These are phyloP conservation scores for Euwallacea fornicatus DNA, from an alignment of 1,140 invertebrate genomes.

Conservation along the genomic window DNA sequence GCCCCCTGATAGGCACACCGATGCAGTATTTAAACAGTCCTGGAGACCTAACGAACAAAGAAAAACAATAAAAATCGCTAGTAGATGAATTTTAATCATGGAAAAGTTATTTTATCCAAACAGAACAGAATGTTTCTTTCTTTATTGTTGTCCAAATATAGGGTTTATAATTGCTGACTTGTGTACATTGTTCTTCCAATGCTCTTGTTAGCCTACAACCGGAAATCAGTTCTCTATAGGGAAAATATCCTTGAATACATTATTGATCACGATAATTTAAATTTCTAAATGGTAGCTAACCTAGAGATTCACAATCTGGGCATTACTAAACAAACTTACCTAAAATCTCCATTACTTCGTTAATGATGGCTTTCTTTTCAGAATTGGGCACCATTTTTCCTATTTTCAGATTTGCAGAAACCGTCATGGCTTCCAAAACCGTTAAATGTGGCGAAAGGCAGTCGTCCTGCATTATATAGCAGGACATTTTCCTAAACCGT, in stretches of 20 bases:
- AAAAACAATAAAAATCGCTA: conserved; percentile 10
- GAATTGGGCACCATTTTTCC: conserved; percentile 73
- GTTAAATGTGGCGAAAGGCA: conserved; percentile 85
- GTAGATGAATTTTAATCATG: neutral
- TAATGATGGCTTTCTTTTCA: conserved; percentile 78
- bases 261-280: too few species aligned
- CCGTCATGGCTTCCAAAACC: conserved; percentile 85
- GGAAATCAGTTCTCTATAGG: too few species aligned
- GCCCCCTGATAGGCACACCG: conserved; percentile 84
- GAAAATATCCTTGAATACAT: too few species aligned
- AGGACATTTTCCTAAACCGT: conserved; percentile 87
- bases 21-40: conserved; percentile 79
- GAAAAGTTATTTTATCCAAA: too few species aligned
- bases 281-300: too few species aligned
- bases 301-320: too few species aligned
- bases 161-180: too few species aligned
- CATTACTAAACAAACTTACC: conserved; percentile 50
- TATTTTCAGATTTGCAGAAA: conserved; percentile 90
- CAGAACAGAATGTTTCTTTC: too few species aligned
- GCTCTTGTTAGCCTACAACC: too few species aligned
- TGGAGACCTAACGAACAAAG: conserved; percentile 53
- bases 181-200: too few species aligned
- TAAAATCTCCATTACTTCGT: conserved; percentile 77
- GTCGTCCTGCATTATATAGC: conserved; percentile 97
- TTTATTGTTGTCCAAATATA: too few species aligned